Conservation (phyloP, 2,797 vertebrate species). For the Rallus crepitans region DNA sequence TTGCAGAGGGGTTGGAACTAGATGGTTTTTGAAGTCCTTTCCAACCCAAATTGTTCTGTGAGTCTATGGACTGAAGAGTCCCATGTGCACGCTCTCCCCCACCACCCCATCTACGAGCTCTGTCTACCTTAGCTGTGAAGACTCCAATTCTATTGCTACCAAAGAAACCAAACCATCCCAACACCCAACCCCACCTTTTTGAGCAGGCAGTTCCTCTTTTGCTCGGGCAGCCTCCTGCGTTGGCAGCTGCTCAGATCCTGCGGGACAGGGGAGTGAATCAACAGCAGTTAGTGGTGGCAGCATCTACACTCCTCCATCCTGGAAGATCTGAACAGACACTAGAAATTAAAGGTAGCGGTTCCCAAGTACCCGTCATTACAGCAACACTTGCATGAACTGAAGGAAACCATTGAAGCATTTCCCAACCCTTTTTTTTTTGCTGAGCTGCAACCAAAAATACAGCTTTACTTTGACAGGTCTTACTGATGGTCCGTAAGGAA, state of each 20-base stretch:
- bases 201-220: conserved; percentile 3
- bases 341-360: not conserved
- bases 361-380: not conserved
- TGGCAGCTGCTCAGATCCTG: not conserved
- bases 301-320: not conserved
- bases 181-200: not conserved
- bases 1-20: too few relatives aligned
- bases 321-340: not conserved
- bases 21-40: too few relatives aligned
- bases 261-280: conserved; percentile 6
- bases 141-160: too few relatives aligned
- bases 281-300: conserved; percentile 29
- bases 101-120: not conserved
- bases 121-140: not conserved
- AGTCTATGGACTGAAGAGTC: not conserved
- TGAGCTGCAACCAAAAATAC: not conserved
- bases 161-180: too few relatives aligned
- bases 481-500: not conserved
- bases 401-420: not conserved
- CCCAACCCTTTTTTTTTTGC: not conserved
- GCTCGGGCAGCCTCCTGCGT: not conserved
- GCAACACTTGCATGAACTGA: not conserved
- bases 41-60: too few relatives aligned
- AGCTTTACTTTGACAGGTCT: not conserved
- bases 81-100: not conserved